Conservation (phyloP, 2,888 invertebrate species). For the Oscheius onirici region DNA sequence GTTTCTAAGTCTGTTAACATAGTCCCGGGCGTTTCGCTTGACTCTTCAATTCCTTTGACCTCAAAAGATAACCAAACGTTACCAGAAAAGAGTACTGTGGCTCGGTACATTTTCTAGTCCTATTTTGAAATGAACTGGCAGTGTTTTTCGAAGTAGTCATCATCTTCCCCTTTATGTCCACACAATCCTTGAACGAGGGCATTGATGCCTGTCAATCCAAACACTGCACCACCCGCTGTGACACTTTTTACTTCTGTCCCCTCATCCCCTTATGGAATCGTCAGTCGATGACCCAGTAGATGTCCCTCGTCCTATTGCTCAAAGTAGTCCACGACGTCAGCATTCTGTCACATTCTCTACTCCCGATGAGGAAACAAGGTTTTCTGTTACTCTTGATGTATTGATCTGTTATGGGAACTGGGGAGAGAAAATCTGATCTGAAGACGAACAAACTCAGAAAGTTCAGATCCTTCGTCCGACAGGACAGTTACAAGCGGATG, state of each 20-base stretch:
- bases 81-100: no score
- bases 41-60: no score
- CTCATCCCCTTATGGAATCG: background rate
- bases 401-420: no score
- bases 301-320: background rate
- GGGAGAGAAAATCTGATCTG: background rate
- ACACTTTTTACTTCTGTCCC: conserved; percentile 5
- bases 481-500: conserved; percentile 69
- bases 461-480: conserved; percentile 66
- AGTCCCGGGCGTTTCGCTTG: no score
- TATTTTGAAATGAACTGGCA: no score
- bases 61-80: no score
- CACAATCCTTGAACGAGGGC: background rate
- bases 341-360: conserved; percentile 14
- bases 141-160: no score
- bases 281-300: conserved; percentile 4
- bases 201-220: conserved; percentile 21
- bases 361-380: conserved; percentile 22
- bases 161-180: no score
- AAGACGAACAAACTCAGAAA: background rate
- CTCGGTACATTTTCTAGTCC: no score
- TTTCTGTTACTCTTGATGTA: no score
- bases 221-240: conserved; percentile 6
- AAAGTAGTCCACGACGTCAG: background rate
- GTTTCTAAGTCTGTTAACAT: no score